Conservation (phyloP, 1,140 invertebrate genomes). For the Calephelis nemesis region DNA sequence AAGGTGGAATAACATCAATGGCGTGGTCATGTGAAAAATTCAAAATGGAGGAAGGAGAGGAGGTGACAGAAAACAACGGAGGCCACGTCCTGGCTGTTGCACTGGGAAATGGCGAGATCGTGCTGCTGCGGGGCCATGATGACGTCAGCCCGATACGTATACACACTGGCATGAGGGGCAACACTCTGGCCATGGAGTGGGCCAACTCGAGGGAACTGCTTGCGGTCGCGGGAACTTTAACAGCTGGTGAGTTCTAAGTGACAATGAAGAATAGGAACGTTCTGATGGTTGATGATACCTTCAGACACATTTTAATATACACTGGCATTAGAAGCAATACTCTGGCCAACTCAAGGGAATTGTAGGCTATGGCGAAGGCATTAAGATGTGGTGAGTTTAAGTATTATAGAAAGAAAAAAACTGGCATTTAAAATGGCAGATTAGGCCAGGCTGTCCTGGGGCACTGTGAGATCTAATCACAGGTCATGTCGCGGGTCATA, state of each 20-base stretch:
- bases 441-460: no score
- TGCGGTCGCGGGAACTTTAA: constrained; percentile 91
- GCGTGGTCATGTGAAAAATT: constrained; percentile 98
- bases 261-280: no score
- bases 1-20: constrained; percentile 93
- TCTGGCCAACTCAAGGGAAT: no score
- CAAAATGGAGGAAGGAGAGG: constrained; percentile 97
- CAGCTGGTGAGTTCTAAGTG: constrained; percentile 45
- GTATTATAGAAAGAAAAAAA: no score
- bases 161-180: constrained; percentile 88
- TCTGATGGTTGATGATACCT: no score
- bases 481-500: no score
- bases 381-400: no score
- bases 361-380: no score
- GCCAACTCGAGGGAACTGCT: constrained; percentile 95
- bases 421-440: no score
- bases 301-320: no score
- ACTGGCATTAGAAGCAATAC: no score
- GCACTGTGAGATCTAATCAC: no score
- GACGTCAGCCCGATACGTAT: constrained; percentile 93
- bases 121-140: constrained; percentile 93
- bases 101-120: constrained; percentile 92
- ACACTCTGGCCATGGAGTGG: constrained; percentile 94
- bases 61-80: constrained; percentile 62
- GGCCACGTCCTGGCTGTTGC: constrained; percentile 91